Conservation (phyloP, 2,888 invertebrate species). For the Drosophila pullipes region DNA sequence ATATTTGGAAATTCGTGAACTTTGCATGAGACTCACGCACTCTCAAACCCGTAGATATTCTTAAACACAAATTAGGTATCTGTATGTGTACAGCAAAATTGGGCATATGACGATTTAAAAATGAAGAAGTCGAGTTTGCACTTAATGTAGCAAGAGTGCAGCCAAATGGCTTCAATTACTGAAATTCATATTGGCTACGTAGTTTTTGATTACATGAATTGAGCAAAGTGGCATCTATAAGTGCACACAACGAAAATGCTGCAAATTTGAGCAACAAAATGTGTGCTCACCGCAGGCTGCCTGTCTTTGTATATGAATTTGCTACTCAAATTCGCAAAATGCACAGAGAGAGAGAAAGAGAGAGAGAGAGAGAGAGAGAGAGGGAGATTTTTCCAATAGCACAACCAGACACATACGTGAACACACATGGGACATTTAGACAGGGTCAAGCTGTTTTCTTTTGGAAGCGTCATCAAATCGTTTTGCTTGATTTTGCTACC, state of each 20-base stretch:
- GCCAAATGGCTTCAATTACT: neutral
- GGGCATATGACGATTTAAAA: neutral
- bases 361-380: no score
- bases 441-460: slow-evolving; percentile 1
- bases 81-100: neutral
- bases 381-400: slow-evolving; percentile 17
- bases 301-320: slow-evolving; percentile 6
- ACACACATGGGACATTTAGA: neutral
- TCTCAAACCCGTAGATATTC: neutral
- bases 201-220: slow-evolving; percentile 21
- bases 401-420: neutral
- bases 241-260: slow-evolving; percentile 29
- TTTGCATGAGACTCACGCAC: neutral
- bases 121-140: neutral
- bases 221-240: slow-evolving; percentile 16
- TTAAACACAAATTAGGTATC: neutral
- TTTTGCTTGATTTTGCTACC: slow-evolving; percentile 14
- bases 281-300: slow-evolving; percentile 7
- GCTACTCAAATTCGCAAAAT: slow-evolving; percentile 25
- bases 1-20: neutral
- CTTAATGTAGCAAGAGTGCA: neutral
- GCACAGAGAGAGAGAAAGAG: neutral
- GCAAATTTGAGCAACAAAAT: slow-evolving; percentile 40
- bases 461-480: neutral
- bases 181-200: slow-evolving; percentile 8